Conservation (phyloP, 2,888 invertebrate species). For the Xestoiulus laeticollis region DNA sequence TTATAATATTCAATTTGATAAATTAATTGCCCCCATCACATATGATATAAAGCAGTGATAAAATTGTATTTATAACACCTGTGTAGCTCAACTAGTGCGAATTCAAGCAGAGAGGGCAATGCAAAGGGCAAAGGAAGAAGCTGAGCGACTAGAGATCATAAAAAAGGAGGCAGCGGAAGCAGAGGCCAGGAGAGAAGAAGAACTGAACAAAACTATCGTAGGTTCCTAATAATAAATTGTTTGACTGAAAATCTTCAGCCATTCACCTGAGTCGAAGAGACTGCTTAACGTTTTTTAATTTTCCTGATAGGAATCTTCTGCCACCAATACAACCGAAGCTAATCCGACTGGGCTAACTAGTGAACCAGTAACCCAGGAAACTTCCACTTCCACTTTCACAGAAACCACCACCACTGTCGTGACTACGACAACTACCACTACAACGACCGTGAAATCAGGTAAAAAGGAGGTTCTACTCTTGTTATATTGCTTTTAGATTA, state of each 20-base stretch:
- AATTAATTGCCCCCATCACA: no score
- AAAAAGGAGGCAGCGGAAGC: slow-evolving; percentile 52
- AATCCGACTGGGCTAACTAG: background rate
- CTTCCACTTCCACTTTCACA: background rate
- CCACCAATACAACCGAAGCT: background rate
- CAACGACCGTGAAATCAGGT: slow-evolving; percentile 14
- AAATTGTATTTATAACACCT: background rate
- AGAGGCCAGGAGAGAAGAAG: slow-evolving; percentile 45
- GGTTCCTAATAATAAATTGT: background rate
- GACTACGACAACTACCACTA: background rate
- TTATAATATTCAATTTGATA: no score
- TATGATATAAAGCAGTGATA: no score
- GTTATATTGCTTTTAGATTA: no score
- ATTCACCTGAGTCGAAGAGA: background rate
- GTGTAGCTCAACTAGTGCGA: slow-evolving; percentile 60
- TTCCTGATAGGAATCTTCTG: background rate
- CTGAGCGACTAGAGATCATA: slow-evolving; percentile 53
- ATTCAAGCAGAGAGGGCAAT: slow-evolving; percentile 61
- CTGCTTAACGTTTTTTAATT: background rate
- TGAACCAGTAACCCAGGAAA: background rate
- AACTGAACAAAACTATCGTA: slow-evolving; percentile 42
- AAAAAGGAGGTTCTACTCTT: background rate
- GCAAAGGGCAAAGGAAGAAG: slow-evolving; percentile 58
- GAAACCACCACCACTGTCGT: background rate
- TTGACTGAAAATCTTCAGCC: background rate